Base-by-base conservation (phyloP, 1,140 invertebrate species). In the Mya arenaria region DNA sequence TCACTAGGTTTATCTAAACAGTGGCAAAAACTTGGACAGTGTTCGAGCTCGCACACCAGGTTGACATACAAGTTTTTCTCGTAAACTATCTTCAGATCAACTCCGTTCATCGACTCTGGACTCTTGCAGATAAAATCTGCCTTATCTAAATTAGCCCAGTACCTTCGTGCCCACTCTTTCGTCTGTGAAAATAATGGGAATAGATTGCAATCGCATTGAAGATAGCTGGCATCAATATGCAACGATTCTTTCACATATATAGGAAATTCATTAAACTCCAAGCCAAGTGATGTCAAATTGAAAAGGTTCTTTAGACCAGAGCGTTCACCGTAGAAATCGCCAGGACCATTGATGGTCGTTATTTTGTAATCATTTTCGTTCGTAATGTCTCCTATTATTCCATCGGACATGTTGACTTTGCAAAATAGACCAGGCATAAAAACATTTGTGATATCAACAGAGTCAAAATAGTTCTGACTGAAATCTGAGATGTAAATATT, bases 401-500 rank as follows among this genome's bases (percentile, higher is more conserved):
- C 25, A 25, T 36, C 28, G 23, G 25, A 19, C 30, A n/a, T 60
- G 23, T 34, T 62, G 5, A 74, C 23, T 2, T 39, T 39, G 36
- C 71, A 74, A 23, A 60, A 74, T 58, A 56, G 36, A 19, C 71
- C 71, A 10, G 52, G 52, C 25, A 32, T 32, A 0, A 74, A 8
- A 4, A 74, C 44, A 41, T 74, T 74, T 60, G 71, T 74, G 19
- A 74, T 41, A 32, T 74, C 71, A 15, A 74, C 17, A 58, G 36
- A 13, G n/a, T 58, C 32, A 34, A 74, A 19, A 10, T 58, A 19
- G 30, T 74, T 74, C 17, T 39, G 34, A 5, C 55, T 60, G 34
- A 62, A 58, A 30, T 74, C 55, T 13, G 15, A 17, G 4, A 32
- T 39, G 5, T 41, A 58, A 74, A 74, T 62, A 37, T 58, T 74